Evolutionary conservation across 23 tunicate species (phyloP), one percentile per base, ranked within the genome.

Genomic region (Styela plicata): DNA sequence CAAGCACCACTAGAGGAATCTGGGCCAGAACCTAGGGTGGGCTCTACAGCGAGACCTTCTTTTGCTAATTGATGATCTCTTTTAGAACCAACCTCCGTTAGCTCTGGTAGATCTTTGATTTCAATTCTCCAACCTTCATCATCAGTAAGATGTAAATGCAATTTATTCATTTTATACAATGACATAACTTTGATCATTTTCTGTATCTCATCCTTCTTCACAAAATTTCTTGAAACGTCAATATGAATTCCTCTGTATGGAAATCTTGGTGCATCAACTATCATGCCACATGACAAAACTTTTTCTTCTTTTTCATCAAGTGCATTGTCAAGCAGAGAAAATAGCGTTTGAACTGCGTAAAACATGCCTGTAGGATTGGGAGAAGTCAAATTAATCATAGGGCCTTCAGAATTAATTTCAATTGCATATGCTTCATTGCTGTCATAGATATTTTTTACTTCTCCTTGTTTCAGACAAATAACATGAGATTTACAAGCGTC

Each of bases 11-110:
- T 63, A 52, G 33, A 28, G 28, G 33, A 31, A 34, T 66, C 19
- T 24, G 96, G 96, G 19, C 89, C 89, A 1, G 96, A 90, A 1
- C 96, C 96, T 31, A 90, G 70, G 21, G 89, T 88, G 2, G 96
- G 96, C 20, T 62, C 33, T 7, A 76, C 27, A 44, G 81, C 81
- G 16, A 44, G 53, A 5, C 81, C 81, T 10, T 37, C 31, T 1
- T 27, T 24, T 22, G 81, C 30, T 1, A 76, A 57, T 0, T 44
- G 30, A 44, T 76, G 81, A n/a, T 76, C 81, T 23, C 81, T 80
- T 31, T 57, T 64, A 31, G 90, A 80, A 23, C 90, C 90, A 1
- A 86, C 32, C 2, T 73, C 68, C 1, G 90, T 86, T 24, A 86
- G 34, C 32, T 86, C 90, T 10, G 90, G 90, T 19, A 86, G 33